These are phyloP conservation scores for Erannis defoliaria DNA, from an alignment of 2,888 invertebrate genomes.

Conservation along the genomic window DNA sequence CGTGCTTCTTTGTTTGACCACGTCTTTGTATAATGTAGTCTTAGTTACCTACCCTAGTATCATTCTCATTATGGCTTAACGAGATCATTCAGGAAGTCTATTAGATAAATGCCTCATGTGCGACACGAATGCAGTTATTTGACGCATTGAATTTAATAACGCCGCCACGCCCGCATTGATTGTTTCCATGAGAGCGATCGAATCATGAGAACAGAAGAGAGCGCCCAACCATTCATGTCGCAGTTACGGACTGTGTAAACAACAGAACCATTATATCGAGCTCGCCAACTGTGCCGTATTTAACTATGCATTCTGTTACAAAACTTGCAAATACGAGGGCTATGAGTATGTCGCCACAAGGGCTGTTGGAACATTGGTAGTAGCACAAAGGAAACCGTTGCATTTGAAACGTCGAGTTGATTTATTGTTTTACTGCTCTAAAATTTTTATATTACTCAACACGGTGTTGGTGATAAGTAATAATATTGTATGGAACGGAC, in stretches of 20 bases:
- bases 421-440: constrained; percentile 47
- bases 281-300: constrained; percentile 33
- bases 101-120: constrained; percentile 40
- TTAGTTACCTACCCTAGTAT: constrained; percentile 19
- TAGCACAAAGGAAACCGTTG: constrained; percentile 28
- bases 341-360: constrained; percentile 33
- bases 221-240: constrained; percentile 63
- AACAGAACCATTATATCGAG: constrained; percentile 46
- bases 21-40: constrained; percentile 29
- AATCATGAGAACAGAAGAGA: constrained; percentile 73
- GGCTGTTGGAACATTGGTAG: constrained; percentile 32
- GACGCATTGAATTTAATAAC: constrained; percentile 31
- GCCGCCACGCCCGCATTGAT: constrained; percentile 66
- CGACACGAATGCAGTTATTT: constrained; percentile 53
- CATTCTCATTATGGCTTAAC: constrained; percentile 12
- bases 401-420: constrained; percentile 33
- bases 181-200: constrained; percentile 77
- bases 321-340: constrained; percentile 36
- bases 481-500: constrained; percentile 67
- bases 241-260: constrained; percentile 39
- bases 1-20: constrained; percentile 46
- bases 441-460: constrained; percentile 55
- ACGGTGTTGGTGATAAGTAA: constrained; percentile 49
- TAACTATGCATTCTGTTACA: constrained; percentile 39
- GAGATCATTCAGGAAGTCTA: constrained; percentile 20